Evolutionary conservation across 2,888 invertebrate genomes (phyloP), one percentile per base, ranked within the genome.

Genomic region (Leptinotarsa peninsularis): DNA sequence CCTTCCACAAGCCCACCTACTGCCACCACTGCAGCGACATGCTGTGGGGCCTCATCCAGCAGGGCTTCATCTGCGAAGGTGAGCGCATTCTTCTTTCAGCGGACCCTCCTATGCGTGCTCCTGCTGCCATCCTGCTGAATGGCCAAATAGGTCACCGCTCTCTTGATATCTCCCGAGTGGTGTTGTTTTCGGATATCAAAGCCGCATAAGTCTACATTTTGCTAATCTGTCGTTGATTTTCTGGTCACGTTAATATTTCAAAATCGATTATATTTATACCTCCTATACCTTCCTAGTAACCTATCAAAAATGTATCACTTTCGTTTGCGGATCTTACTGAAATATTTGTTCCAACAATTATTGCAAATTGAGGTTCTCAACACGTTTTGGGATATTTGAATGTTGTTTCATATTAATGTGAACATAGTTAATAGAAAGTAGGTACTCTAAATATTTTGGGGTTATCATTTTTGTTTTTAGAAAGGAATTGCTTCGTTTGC

Each of bases 41-140:
- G 93, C 94, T 99, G 88, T 99, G 99, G 99, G 98, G 99, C 90
- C 94, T 99, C 91, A 97, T 99, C 90, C 98, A 98, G 90, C 98
- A 98, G 92, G 99, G 99, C 91, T 98, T 96, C 93, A 96, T 97
- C 90, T 99, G 99, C 93, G 99, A 99, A 96, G 98, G 99, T 99
- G 91, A 91, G 69, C 72, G 10, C 23, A 60, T 66, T 54, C 70
- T 54, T 54, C 18, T 18, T 54, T 54, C 4, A n/a, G 18, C 58
- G 58, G 58, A 58, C 23, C 58, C 58, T 58, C 58, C 58, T 58
- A 14, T 23, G 14, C 21, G 15, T 14, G 58, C 23, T 23, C 23
- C 58, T 58, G 58, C 23, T 58, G 52, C 5, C 52, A 52, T 52
- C n/a, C 52, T n/a, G 52, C n/a, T 43, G 43, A 43, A 43, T 43